These are phyloP conservation scores for Meloidogyne exigua DNA, from an alignment of 1,140 invertebrate genomes.

Conservation along the genomic window DNA sequence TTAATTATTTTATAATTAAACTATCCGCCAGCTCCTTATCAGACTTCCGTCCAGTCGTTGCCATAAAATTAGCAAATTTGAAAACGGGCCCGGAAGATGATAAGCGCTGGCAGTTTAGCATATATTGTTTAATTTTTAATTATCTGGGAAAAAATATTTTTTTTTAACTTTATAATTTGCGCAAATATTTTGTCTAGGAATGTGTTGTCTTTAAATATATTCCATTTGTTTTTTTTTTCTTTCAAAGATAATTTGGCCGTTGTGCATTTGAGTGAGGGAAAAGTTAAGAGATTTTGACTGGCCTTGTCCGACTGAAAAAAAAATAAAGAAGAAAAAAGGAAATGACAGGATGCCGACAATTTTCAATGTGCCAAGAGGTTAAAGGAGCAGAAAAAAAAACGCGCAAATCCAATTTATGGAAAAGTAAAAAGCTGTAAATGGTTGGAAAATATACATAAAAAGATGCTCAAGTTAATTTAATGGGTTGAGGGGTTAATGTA, in stretches of 20 bases:
- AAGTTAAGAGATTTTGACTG: conserved; percentile 25
- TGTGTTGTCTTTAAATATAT: not conserved
- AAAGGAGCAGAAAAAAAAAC: not conserved
- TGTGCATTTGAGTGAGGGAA: conserved; percentile 7
- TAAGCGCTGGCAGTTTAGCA: conserved; percentile 23
- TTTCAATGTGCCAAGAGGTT: conserved; percentile 6
- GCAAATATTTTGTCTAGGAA: not conserved
- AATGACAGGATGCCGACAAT: conserved; percentile 16
- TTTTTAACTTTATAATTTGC: not conserved
- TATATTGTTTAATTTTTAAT: not conserved
- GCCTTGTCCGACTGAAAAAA: not conserved
- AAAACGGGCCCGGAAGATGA: conserved; percentile 34
- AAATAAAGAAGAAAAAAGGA: not conserved
- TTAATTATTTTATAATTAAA: no score
- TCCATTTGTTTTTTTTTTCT: not conserved
- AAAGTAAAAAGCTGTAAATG: not conserved
- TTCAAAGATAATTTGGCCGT: conserved; percentile 3
- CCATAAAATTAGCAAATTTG: conserved; percentile 7
- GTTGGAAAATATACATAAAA: not conserved
- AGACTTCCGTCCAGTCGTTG: conserved; percentile 40
- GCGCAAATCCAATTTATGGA: conserved; percentile 31
- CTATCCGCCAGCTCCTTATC: conserved; percentile 33
- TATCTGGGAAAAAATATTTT: not conserved
- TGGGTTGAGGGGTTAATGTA: not conserved
- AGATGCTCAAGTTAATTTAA: not conserved